Conservation (phyloP, 2,113 vertebrate genomes). For the Vulpes ferrilata region DNA sequence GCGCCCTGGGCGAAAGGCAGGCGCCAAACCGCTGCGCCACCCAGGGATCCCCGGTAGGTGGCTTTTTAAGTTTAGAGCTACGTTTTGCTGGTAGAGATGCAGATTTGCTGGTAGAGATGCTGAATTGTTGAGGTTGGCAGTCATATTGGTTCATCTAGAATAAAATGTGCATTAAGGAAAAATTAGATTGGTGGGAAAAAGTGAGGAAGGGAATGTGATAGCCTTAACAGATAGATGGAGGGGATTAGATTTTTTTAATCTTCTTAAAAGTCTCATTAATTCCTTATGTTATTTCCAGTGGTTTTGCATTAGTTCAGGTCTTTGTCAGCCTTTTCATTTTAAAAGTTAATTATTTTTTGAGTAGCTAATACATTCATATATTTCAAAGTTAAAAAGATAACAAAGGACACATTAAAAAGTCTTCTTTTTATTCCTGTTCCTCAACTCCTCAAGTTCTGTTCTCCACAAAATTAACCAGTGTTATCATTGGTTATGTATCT, state of each 20-base stretch:
- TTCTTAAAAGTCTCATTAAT: background rate
- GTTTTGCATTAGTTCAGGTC: background rate
- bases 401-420: background rate
- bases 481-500: background rate
- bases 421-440: background rate
- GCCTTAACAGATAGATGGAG: background rate
- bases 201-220: background rate
- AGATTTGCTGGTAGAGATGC: background rate
- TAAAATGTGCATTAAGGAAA: conserved; percentile 29
- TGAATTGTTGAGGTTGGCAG: background rate
- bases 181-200: background rate
- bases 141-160: conserved; percentile 1
- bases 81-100: conserved; percentile 9
- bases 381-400: background rate
- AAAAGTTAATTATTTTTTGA: conserved; percentile 34
- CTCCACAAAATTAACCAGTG: background rate
- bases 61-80: conserved; percentile 56
- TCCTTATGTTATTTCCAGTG: background rate
- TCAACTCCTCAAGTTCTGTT: background rate
- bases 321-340: background rate
- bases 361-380: background rate
- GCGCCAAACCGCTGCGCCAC: too few relatives aligned
- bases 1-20: too few relatives aligned
- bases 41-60: too few relatives aligned
- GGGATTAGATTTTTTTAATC: background rate